Conservation (phyloP, 2,888 invertebrate species). For the Harpalus rufipes region DNA sequence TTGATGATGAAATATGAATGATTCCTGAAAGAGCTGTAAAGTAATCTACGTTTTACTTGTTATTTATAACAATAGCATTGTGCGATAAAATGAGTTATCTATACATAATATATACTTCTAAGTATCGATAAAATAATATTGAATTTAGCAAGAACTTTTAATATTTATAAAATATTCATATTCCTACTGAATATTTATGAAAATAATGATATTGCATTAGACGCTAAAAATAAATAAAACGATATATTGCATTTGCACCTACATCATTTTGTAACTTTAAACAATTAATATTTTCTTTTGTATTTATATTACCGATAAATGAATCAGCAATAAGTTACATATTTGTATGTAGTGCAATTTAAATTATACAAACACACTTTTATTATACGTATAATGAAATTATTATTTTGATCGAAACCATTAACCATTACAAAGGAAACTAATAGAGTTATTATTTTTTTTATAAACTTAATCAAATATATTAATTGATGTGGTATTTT, state of each 20-base stretch:
- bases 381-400: no score
- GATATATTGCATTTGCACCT: neutral
- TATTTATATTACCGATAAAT: no score
- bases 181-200: no score
- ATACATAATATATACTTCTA: neutral
- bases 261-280: neutral
- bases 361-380: no score
- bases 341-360: no score
- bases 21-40: neutral
- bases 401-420: no score
- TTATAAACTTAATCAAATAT: neutral
- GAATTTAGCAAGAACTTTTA: neutral
- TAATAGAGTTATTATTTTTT: neutral
- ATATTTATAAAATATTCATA: neutral
- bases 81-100: neutral
- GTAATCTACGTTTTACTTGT: neutral
- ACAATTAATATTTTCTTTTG: no score
- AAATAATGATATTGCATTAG: no score
- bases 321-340: no score
- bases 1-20: neutral
- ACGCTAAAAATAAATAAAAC: neutral
- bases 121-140: neutral
- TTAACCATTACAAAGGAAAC: neutral
- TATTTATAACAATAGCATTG: neutral
- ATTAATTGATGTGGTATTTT: neutral